Evolutionary conservation across 1,140 invertebrate genomes (phyloP), one percentile per base, ranked within the genome.

Genomic region (Pseudomyrmex sp.): DNA sequence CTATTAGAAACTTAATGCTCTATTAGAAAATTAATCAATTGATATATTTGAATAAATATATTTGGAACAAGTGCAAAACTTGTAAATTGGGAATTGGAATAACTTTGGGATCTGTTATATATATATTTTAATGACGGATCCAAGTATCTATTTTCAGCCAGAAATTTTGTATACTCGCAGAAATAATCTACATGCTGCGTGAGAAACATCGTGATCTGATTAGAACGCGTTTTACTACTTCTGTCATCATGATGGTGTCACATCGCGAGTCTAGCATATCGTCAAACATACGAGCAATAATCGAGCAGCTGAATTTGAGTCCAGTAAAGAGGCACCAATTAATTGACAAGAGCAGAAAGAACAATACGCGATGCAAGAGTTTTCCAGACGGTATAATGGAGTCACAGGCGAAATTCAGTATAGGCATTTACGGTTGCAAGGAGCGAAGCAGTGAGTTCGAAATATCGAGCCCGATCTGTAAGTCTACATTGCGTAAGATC

Each of bases 231-330:
- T n/a, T 10, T 8, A 8, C 5, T 7, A 46, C 2, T 5, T 5
- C 12, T 8, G 12, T n/a, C 72, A 93, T 84, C 66, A 94, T 94
- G 94, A 93, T 94, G 26, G 90, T 94, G 89, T 94, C 93, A 13
- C 93, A 91, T 56, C 91, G 92, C 66, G 93, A 94, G 82, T 86
- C 87, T 5, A 91, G 84, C 79, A 94, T 94, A 74, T 94, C 93
- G 59, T 91, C 93, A 9, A 94, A 94, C 82, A 94, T 94, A 48
- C 88, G 93, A 26, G 94, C 93, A 82, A 94, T 94, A 89, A 94
- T 94, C 88, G 93, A 94, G 72, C 93, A 94, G 59, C 84, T 94
- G 82, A 94, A 94, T 58, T 73, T 94, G 70, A 93, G 93, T 63
- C 92, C 93, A 0, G 92, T 94, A 9, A 92, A 92, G 75, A 82